These are phyloP conservation scores for Iguana delicatissima DNA, from an alignment of 2,797 vertebrate species.

Conservation along the genomic window DNA sequence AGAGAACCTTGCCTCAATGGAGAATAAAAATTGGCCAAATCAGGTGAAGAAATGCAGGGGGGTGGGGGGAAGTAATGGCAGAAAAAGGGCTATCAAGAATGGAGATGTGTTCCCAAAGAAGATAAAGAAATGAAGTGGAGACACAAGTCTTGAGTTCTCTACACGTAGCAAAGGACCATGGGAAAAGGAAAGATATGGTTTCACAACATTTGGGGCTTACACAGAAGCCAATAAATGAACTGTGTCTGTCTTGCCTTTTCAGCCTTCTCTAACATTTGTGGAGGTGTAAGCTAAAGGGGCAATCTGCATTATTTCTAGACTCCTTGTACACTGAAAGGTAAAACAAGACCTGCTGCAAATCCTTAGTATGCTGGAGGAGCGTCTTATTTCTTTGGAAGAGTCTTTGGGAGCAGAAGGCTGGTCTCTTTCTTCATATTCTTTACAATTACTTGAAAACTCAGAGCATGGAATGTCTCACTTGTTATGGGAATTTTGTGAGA, in stretches of 20 bases:
- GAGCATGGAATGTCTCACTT: neutral
- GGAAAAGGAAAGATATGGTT: neutral
- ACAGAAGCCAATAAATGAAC: neutral
- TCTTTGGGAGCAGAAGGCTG: neutral
- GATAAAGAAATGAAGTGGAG: neutral
- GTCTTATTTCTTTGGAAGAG: neutral
- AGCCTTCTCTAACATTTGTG: neutral
- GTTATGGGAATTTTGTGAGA: neutral
- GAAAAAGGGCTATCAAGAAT: neutral
- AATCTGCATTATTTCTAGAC: neutral
- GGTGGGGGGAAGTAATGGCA: neutral
- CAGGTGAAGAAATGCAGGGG: neutral
- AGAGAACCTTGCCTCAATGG: neutral
- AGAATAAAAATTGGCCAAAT: neutral
- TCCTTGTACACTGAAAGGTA: neutral
- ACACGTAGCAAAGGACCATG: neutral
- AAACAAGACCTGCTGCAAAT: neutral
- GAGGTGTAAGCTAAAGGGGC: neutral
- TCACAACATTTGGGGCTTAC: neutral
- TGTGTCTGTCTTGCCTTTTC: neutral
- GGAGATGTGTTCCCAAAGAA: neutral
- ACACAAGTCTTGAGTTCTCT: neutral
- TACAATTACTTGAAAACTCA: neutral
- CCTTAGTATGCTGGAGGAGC: neutral
- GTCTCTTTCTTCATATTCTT: neutral